These are phyloP conservation scores for Halichondria panicea DNA, from an alignment of 37 sponge, comb jelly and placozoan genomes.

Conservation along the genomic window DNA sequence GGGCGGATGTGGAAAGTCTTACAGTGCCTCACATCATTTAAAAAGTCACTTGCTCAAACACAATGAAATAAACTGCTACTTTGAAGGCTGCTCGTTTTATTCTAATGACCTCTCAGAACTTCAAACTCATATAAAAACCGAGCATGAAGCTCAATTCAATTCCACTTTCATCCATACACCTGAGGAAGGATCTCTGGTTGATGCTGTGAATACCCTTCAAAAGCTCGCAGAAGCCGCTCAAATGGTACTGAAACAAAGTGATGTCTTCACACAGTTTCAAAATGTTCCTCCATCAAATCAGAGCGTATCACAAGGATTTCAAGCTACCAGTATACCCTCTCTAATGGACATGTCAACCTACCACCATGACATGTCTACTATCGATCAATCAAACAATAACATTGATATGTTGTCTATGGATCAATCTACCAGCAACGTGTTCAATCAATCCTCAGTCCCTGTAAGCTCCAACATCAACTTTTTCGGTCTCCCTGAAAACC, in stretches of 20 bases:
- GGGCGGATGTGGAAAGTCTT: slow-evolving; percentile 69
- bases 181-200: background rate
- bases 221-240: slow-evolving; percentile 11
- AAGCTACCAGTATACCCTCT: no score
- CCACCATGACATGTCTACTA: no score
- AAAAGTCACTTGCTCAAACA: slow-evolving; percentile 55
- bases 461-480: no score
- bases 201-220: slow-evolving; percentile 33
- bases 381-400: no score
- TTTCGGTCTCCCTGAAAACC: no score
- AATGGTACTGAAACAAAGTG: slow-evolving; percentile 3
- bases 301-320: no score
- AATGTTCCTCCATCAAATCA: background rate
- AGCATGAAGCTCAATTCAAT: background rate
- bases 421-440: no score
- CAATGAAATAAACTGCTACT: background rate
- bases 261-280: slow-evolving; percentile 17
- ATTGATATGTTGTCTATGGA: no score
- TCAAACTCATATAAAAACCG: slow-evolving; percentile 3
- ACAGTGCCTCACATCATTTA: slow-evolving; percentile 76
- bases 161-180: background rate
- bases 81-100: slow-evolving; percentile 11
- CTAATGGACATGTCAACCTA: no score
- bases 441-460: no score
- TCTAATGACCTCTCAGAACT: slow-evolving; percentile 9